Conservation (phyloP, 2,797 vertebrate species). For the Cyprinella venusta region DNA sequence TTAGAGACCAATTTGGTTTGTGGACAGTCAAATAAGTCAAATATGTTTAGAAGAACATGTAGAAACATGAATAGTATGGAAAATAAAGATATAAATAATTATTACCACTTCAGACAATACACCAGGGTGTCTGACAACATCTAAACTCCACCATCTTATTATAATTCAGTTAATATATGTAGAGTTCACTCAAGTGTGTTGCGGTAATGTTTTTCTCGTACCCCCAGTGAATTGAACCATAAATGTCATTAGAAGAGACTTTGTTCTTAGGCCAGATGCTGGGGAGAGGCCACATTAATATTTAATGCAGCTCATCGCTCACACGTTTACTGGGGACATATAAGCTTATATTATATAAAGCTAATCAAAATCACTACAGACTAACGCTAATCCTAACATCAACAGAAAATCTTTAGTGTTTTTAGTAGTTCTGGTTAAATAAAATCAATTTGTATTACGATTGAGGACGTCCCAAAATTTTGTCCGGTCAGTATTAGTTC, state of each 20-base stretch:
- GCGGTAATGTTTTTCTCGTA: constrained; percentile 4
- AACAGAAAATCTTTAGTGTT: neutral
- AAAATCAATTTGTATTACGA: neutral
- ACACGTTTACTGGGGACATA: neutral
- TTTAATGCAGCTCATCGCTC: constrained; percentile 9
- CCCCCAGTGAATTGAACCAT: constrained; percentile 7
- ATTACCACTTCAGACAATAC: neutral
- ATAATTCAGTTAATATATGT: neutral
- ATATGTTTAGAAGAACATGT: neutral
- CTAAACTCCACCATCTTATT: neutral
- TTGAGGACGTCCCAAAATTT: neutral
- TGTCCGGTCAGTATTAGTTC: neutral
- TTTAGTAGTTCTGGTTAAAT: neutral
- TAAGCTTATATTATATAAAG: neutral
- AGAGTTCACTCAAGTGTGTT: neutral
- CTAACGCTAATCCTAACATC: neutral
- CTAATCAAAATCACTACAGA: neutral
- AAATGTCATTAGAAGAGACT: constrained; percentile 39
- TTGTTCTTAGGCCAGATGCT: constrained; percentile 23
- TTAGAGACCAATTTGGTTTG: neutral
- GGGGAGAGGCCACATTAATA: constrained; percentile 34
- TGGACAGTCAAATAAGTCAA: neutral
- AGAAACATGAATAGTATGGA: neutral
- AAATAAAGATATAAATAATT: neutral
- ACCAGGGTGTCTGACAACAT: neutral